A percentile compares a stretch with the other conserved stretches of the same genome.
phyloP scores from a whole-genome alignment of 2,888 invertebrate genomes.

The Colostygia pectinataria region DNA sequence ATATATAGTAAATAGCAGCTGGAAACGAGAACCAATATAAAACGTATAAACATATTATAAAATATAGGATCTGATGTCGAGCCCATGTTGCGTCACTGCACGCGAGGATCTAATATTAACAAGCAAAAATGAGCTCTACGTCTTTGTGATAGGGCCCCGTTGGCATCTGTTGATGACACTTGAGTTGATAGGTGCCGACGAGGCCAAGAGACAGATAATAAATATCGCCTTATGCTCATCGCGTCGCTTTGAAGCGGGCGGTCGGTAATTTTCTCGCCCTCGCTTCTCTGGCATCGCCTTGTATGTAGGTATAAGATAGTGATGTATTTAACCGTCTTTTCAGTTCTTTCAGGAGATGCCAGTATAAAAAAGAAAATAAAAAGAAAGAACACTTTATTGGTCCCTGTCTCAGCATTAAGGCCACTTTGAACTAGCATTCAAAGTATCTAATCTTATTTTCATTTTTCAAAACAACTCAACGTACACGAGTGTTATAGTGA shows the following conservation, averaged over 20 bases:
- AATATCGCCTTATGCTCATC: conserved; percentile 64
- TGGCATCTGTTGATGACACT: conserved; percentile 35
- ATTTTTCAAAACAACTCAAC: too few relatives aligned
- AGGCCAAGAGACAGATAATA: conserved; percentile 67
- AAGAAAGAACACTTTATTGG: too few relatives aligned
- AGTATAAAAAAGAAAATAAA: too few relatives aligned
- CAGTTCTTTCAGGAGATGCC: too few relatives aligned
- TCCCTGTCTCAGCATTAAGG: too few relatives aligned
- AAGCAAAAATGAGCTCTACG: conserved; percentile 37
- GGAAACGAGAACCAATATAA: conserved; percentile 19
- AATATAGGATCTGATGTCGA: conserved; percentile 38
- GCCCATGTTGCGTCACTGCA: conserved; percentile 59
- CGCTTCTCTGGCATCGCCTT: conserved; percentile 27
- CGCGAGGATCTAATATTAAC: conserved; percentile 36
- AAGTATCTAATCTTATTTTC: too few relatives aligned
- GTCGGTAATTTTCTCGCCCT: conserved; percentile 56
- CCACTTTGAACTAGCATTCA: too few relatives aligned
- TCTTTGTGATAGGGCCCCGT: conserved; percentile 23
- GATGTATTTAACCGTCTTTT: conserved; percentile 4
- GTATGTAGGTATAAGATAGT: conserved; percentile 2
- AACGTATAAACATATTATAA: conserved; percentile 1
- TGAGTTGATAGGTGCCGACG: conserved; percentile 56
- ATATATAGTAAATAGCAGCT: conserved; percentile 8
- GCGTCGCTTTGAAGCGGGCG: conserved; percentile 62
- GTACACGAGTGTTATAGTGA: too few relatives aligned